These are phyloP conservation scores for Oegoconia quadripuncta DNA, from an alignment of 2,888 invertebrate genomes.

Conservation along the genomic window DNA sequence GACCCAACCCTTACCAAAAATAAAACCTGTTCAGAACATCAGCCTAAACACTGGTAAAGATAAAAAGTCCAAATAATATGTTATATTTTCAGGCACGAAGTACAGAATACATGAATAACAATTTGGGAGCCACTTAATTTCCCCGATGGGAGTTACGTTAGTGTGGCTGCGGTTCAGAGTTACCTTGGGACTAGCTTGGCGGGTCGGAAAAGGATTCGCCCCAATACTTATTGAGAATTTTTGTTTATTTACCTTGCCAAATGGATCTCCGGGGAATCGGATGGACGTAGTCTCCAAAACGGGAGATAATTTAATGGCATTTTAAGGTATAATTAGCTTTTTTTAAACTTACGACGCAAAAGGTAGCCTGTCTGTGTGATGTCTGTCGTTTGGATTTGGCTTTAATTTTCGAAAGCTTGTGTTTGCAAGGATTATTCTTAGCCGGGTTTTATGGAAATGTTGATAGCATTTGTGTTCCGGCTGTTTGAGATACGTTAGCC, in stretches of 20 bases:
- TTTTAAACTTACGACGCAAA: too few relatives aligned
- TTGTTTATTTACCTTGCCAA: slow-evolving; percentile 5
- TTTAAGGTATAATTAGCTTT: background rate
- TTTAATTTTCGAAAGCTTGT: too few relatives aligned
- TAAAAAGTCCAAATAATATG: background rate
- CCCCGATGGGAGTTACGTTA: slow-evolving; percentile 22
- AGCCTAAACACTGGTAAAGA: background rate
- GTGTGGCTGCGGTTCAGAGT: slow-evolving; percentile 12
- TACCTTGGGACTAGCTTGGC: background rate
- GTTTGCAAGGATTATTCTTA: too few relatives aligned
- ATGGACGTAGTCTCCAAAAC: background rate
- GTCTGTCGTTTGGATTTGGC: too few relatives aligned
- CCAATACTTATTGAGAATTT: slow-evolving; percentile 23
- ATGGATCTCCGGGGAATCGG: background rate
- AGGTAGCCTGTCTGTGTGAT: too few relatives aligned
- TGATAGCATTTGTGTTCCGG: too few relatives aligned
- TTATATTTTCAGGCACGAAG: slow-evolving; percentile 19
- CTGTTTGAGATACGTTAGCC: too few relatives aligned
- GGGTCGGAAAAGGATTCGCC: slow-evolving; percentile 19
- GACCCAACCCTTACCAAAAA: background rate
- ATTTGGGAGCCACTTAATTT: slow-evolving; percentile 30
- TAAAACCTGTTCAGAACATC: background rate
- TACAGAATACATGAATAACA: slow-evolving; percentile 32
- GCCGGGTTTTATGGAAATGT: too few relatives aligned
- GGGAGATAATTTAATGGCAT: background rate